Percentiles rank a stretch among this genome's conserved stretches.
Evolutionary conservation across 2,888 invertebrate genomes (phyloP).

Genomic region (Pterobdella sp.): DNA sequence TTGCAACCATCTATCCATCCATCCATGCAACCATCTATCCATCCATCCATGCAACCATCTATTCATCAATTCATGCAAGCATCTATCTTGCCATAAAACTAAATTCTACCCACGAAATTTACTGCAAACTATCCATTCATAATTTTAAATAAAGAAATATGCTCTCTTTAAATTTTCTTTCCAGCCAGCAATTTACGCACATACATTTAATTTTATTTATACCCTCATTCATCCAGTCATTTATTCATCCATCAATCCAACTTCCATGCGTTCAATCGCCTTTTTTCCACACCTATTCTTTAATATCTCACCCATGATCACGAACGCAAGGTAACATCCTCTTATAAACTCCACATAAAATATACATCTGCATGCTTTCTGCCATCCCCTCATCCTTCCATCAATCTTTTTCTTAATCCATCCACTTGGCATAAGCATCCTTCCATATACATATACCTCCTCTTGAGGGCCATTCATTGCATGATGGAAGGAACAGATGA

Average conservation of each 20-base stretch:
- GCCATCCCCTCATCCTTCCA: slow-evolving; percentile 16
- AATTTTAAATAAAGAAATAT: no score
- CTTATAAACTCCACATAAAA: neutral
- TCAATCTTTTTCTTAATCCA: slow-evolving; percentile 4
- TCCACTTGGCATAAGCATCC: slow-evolving; percentile 12
- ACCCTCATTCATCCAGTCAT: neutral
- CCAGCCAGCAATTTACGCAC: neutral
- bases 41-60: neutral
- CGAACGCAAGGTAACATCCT: neutral
- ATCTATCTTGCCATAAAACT: neutral
- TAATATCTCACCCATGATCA: neutral
- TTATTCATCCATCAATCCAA: neutral
- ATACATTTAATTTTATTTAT: neutral
- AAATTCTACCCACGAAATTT: no score
- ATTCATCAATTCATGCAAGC: neutral
- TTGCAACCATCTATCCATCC: neutral
- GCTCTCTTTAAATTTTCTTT: no score
- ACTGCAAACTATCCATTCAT: no score
- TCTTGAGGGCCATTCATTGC: slow-evolving; percentile 13
- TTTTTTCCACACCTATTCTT: neutral
- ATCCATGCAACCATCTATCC: neutral
- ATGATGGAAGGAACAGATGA: no score
- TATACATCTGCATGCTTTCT: neutral
- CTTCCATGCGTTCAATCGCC: neutral
- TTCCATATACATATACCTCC: slow-evolving; percentile 13